Evolutionary conservation across 2,113 vertebrate species (phyloP), one percentile per base, ranked within the genome.

Genomic region (Vulpes vulpes): DNA sequence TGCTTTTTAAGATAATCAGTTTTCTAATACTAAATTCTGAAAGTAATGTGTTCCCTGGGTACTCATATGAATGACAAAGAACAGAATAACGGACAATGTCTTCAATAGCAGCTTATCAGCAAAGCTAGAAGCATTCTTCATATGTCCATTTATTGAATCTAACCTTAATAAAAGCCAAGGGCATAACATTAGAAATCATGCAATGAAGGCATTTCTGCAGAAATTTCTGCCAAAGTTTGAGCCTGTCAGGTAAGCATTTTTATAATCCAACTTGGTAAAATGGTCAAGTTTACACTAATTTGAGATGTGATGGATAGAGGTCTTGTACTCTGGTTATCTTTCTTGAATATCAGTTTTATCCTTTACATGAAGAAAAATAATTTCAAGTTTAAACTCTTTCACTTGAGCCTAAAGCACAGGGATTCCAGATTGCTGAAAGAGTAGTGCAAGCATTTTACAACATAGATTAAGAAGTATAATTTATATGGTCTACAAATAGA

Each of bases 241-340:
- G 30, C 6, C 62, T 38, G 6, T 73, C 81, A 60, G n/a, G 49
- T 73, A 96, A 96, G 62, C 30, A 91, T 67, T 94, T 79, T 79
- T 94, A 89, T 96, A 94, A 95, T 35, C 11, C 53, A 87, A 62
- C 49, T 25, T 79, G 23, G 96, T 67, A 82, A 96, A 89, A 67
- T 73, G 49, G n/a, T 43, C 27, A 25, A 74, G 35, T 64, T 94
- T 92, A 30, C 49, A 64, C n/a, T 92, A 38, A 80, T 84, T 69
- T 86, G 85, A 89, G n/a, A 25, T 35, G 30, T 93, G 86, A 96
- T 89, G 22, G 65, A 94, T 89, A 30, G 43, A 85, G 16, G 11
- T 2, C 43, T 55, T 57, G 32, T 17, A 5, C 62, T 95, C 60
- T 49, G 14, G 16, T 79, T 65, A 23, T 38, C n/a, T 81, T 65